These are phyloP conservation scores for Heterodera schachtii DNA, from an alignment of 1,140 invertebrate genomes.

Conservation along the genomic window DNA sequence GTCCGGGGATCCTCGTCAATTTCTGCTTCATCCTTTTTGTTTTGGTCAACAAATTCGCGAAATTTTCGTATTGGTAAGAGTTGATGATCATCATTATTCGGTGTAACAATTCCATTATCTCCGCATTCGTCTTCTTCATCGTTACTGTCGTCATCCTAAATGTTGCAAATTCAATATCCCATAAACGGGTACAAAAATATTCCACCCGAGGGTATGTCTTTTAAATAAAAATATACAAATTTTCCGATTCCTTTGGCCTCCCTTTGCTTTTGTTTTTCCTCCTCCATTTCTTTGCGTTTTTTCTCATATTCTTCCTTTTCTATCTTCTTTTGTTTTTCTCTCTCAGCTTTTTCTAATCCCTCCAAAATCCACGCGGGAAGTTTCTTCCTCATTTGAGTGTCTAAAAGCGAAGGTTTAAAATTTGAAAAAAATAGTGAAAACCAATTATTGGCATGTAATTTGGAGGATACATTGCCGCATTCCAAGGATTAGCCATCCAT, in stretches of 20 bases:
- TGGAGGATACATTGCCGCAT: slow-evolving; percentile 4
- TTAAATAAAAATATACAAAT: slow-evolving; percentile 52
- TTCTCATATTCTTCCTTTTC: slow-evolving; percentile 70
- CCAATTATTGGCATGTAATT: slow-evolving; percentile 39
- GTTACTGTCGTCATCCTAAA: slow-evolving; percentile 46
- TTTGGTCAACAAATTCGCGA: slow-evolving; percentile 23
- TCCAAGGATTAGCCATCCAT: slow-evolving; percentile 27
- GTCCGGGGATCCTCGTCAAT: slow-evolving; percentile 51
- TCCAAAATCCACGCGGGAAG: slow-evolving; percentile 93
- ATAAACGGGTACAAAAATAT: not conserved
- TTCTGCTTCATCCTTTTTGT: slow-evolving; percentile 47
- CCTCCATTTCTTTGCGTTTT: slow-evolving; percentile 51
- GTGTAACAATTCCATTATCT: slow-evolving; percentile 23
- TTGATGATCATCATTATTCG: slow-evolving; percentile 24
- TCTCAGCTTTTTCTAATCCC: slow-evolving; percentile 94
- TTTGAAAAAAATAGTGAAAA: not conserved
- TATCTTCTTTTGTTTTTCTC: slow-evolving; percentile 85
- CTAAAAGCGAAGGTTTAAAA: slow-evolving; percentile 66
- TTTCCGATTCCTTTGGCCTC: slow-evolving; percentile 47
- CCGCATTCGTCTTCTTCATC: slow-evolving; percentile 40
- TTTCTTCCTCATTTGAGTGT: slow-evolving; percentile 85
- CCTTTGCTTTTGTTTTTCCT: slow-evolving; percentile 35
- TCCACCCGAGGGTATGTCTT: too few species aligned
- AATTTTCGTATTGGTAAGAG: slow-evolving; percentile 17
- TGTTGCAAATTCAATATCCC: too few species aligned